A percentile compares a stretch with the other conserved stretches of the same genome.
Evolutionary conservation across 2,888 invertebrate species (phyloP).

Genomic region (Allolobophora icterica): DNA sequence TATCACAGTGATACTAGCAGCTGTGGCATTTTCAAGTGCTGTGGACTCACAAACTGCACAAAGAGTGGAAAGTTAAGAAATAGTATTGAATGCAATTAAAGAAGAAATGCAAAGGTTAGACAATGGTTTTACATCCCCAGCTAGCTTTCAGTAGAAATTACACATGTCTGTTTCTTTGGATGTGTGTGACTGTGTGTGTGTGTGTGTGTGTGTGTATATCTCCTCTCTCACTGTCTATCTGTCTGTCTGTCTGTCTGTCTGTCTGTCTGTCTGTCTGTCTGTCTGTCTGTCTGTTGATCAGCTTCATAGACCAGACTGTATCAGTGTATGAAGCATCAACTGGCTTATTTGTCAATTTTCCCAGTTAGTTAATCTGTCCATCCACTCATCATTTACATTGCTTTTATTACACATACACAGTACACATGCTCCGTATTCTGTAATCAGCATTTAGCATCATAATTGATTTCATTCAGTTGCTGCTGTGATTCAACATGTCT

Average conservation of each 20-base stretch:
- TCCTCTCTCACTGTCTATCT: not conserved
- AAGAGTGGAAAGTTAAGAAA: not conserved
- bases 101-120: not conserved
- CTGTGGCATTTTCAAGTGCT: not conserved
- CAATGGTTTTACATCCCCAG: not conserved
- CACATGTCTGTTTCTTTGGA: not conserved
- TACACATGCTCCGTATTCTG: not conserved
- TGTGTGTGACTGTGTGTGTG: not conserved
- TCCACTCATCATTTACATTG: slow-evolving; percentile 17
- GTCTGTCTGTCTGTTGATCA: not conserved
- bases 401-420: not conserved
- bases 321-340: not conserved
- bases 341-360: not conserved
- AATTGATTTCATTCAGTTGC: not conserved
- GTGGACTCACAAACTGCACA: not conserved
- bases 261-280: not conserved
- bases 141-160: not conserved
- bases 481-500: not conserved
- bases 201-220: not conserved
- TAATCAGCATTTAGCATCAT: slow-evolving; percentile 1
- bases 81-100: not conserved
- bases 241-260: not conserved
- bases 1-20: not conserved
- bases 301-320: not conserved
- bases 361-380: not conserved